These are phyloP conservation scores for Cyprinodon brontotheroides DNA, from an alignment of 2,113 vertebrate genomes.

Conservation along the genomic window DNA sequence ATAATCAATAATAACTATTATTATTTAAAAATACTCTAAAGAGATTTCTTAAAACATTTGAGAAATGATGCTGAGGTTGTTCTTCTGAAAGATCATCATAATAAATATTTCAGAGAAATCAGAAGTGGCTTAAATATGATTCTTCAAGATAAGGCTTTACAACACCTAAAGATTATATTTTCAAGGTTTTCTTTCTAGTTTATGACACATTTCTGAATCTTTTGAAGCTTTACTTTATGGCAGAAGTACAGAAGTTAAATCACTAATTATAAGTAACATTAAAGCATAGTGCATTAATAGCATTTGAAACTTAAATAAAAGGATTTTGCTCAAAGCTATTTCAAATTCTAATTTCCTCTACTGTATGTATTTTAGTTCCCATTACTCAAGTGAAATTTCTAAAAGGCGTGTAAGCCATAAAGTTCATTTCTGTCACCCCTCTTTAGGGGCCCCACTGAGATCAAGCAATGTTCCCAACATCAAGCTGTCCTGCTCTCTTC, in stretches of 20 bases:
- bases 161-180: not conserved
- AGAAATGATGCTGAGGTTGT: not conserved
- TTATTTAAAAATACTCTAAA: no score
- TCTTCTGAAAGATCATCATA: not conserved
- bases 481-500: not conserved
- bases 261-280: no score
- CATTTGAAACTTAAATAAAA: not conserved
- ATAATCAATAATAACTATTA: no score
- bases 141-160: not conserved
- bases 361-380: not conserved
- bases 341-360: not conserved
- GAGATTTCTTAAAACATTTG: no score
- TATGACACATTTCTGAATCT: no score
- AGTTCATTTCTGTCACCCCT: slow-evolving; percentile 6
- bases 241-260: no score
- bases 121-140: not conserved
- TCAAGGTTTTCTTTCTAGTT: no score
- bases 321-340: not conserved
- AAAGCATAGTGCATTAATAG: not conserved
- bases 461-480: not conserved
- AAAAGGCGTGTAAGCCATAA: slow-evolving; percentile 6
- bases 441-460: not conserved
- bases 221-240: no score
- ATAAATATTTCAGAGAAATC: not conserved
- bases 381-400: slow-evolving; percentile 2